Conservation (phyloP, 2,113 vertebrate species). For the Addax nasomaculatus region DNA sequence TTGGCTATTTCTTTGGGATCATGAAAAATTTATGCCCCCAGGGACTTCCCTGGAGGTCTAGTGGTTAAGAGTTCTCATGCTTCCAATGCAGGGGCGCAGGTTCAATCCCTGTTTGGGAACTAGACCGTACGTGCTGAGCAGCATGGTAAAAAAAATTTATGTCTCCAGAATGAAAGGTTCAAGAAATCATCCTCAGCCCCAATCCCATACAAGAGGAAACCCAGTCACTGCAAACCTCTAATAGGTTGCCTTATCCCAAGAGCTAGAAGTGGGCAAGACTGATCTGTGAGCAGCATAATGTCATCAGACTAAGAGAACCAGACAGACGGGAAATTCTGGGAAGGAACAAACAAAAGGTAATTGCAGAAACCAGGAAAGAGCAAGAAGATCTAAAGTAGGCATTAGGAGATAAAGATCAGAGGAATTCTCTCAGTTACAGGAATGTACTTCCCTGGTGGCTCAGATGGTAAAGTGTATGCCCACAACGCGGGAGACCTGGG, state of each 20-base stretch:
- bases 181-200: neutral
- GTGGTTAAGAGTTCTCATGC: neutral
- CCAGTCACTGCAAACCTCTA: neutral
- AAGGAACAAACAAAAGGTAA: neutral
- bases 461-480: too few species aligned
- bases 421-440: neutral
- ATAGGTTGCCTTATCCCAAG: neutral
- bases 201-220: neutral
- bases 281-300: neutral
- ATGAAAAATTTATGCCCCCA: neutral
- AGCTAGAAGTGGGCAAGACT: neutral
- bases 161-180: neutral
- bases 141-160: neutral
- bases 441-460: too few species aligned
- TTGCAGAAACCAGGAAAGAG: neutral
- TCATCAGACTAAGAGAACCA: neutral
- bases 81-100: neutral
- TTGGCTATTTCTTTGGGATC: neutral
- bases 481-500: accelerated
- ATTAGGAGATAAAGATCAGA: neutral
- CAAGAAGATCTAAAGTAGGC: neutral
- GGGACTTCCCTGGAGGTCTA: neutral
- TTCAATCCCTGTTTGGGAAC: neutral
- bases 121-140: neutral
- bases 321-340: neutral